phyloP scores from a whole-genome alignment of 2,113 vertebrate genomes.

The Tringa solitaria region DNA sequence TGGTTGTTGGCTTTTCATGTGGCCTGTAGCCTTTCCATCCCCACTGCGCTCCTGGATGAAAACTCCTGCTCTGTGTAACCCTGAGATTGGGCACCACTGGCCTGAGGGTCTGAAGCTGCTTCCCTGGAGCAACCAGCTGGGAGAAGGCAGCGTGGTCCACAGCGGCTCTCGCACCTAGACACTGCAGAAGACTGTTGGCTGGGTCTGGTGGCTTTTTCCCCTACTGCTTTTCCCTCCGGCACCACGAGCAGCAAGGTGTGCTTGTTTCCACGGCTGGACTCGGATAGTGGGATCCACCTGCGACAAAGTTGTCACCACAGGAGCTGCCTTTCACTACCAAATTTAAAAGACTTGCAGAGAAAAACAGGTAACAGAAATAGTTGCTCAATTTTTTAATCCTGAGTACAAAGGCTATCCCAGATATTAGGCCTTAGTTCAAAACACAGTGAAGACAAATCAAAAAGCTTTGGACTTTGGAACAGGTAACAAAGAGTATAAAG shows the following conservation, averaged over 20 bases:
- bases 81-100: neutral
- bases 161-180: neutral
- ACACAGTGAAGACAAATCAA: neutral
- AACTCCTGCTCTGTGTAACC: neutral
- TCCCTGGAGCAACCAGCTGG: neutral
- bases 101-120: neutral
- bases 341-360: neutral
- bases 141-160: neutral
- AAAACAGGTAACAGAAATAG: neutral
- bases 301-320: neutral
- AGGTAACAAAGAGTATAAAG: neutral
- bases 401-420: neutral
- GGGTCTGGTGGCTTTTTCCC: neutral
- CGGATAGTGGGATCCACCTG: neutral
- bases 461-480: neutral
- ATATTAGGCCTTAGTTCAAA: neutral
- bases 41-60: fast-evolving
- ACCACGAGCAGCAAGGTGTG: neutral
- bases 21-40: neutral
- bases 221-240: fast-evolving
- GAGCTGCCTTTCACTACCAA: neutral
- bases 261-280: neutral
- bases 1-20: neutral
- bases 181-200: neutral
- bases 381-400: neutral